A percentile compares a stretch with the other conserved stretches of the same genome.
Evolutionary conservation across 2,888 invertebrate genomes (phyloP).

Genomic region (Protodeltote pygarga): DNA sequence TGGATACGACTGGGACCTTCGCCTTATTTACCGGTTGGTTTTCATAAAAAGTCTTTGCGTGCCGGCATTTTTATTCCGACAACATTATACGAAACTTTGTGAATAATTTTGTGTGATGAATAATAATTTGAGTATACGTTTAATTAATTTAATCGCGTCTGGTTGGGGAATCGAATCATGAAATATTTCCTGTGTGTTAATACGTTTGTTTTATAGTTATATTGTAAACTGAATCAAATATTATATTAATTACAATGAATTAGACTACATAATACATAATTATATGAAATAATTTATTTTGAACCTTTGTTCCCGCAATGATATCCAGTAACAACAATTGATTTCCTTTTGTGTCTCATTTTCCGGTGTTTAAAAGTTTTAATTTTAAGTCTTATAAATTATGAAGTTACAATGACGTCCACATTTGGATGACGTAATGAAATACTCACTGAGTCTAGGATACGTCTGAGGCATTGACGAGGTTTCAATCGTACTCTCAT

Average conservation of each 20-base stretch:
- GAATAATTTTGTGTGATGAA: constrained; percentile 43
- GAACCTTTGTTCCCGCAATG: too few relatives aligned
- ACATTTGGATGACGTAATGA: constrained; percentile 17
- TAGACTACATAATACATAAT: too few relatives aligned
- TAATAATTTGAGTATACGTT: constrained; percentile 30
- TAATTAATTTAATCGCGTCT: constrained; percentile 30
- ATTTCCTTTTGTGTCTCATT: too few relatives aligned
- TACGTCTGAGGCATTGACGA: constrained; percentile 23
- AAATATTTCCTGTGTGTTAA: constrained; percentile 20
- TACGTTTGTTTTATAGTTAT: too few relatives aligned
- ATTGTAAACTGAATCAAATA: too few relatives aligned
- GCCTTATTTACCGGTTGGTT: constrained; percentile 69
- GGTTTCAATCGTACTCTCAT: constrained; percentile 25
- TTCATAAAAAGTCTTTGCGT: constrained; percentile 57
- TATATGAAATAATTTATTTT: too few relatives aligned
- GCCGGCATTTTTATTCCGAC: constrained; percentile 54
- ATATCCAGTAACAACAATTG: too few relatives aligned
- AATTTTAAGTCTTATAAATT: too few relatives aligned
- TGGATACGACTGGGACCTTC: constrained; percentile 70
- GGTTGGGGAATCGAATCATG: constrained; percentile 20
- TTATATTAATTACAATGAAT: too few relatives aligned
- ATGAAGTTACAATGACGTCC: constrained; percentile 6
- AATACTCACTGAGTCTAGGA: constrained; percentile 16
- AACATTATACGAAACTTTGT: constrained; percentile 44
- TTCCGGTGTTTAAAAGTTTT: too few relatives aligned